Evolutionary conservation across 1,140 invertebrate genomes (phyloP).

Genomic region (Drusus annulatus): DNA sequence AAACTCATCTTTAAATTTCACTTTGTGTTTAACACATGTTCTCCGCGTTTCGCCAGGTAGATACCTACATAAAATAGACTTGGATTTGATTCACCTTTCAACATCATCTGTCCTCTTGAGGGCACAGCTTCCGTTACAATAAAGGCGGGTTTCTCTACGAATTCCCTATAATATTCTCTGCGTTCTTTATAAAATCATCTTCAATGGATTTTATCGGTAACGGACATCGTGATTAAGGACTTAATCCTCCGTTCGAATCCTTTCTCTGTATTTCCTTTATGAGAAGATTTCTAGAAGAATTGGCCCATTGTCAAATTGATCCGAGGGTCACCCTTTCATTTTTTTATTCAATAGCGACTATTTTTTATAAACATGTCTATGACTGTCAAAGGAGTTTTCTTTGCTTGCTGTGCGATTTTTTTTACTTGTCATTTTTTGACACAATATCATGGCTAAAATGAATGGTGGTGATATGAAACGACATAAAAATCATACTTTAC

Average conservation of each 20-base stretch:
- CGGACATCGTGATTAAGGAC: conserved; percentile 59
- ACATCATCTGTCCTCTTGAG: conserved; percentile 37
- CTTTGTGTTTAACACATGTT: conserved; percentile 25
- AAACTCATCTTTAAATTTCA: neutral
- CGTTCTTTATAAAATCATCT: no score
- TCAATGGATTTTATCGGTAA: conserved; percentile 56
- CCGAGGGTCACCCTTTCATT: conserved; percentile 56
- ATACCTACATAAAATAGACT: conserved; percentile 8
- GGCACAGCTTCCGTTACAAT: conserved; percentile 29
- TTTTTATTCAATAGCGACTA: conserved; percentile 53
- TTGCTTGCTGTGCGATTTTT: no score
- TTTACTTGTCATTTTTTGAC: no score
- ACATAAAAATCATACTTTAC: no score
- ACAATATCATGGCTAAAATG: no score
- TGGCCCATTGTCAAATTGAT: conserved; percentile 54
- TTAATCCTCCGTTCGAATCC: conserved; percentile 59
- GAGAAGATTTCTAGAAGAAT: conserved; percentile 41
- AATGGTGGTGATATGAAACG: no score
- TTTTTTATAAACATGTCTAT: conserved; percentile 31
- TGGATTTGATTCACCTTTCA: conserved; percentile 18
- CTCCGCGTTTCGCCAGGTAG: conserved; percentile 17
- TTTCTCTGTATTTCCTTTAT: conserved; percentile 51
- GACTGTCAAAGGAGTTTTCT: neutral
- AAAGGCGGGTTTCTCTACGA: conserved; percentile 9
- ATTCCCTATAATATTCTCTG: no score